A percentile compares a stretch with the other conserved stretches of the same genome.
Conservation (phyloP, 2,888 invertebrate species). For the Carabus problematicus region DNA sequence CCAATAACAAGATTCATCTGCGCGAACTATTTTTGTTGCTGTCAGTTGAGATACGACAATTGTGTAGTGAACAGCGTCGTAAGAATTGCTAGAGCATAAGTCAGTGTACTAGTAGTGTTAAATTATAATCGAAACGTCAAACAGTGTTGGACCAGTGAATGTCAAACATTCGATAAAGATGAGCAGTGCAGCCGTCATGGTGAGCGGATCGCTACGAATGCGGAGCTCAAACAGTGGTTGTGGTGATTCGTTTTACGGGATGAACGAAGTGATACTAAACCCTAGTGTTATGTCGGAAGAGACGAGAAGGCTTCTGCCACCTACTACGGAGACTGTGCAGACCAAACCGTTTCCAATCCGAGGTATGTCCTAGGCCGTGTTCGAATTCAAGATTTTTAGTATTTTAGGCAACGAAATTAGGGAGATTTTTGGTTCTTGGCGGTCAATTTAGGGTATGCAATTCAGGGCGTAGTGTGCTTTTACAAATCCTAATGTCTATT, state of each 20-base stretch:
- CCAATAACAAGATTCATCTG: not conserved
- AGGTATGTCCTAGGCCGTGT: no score
- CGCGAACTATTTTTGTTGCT: not conserved
- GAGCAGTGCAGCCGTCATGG: slow-evolving; percentile 56
- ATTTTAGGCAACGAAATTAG: no score
- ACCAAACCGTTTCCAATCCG: slow-evolving; percentile 89
- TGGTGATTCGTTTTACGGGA: slow-evolving; percentile 43
- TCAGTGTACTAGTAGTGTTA: no score
- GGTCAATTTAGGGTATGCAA: no score
- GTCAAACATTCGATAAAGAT: slow-evolving; percentile 45
- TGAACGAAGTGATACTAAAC: slow-evolving; percentile 59
- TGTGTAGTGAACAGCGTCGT: no score
- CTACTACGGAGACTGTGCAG: slow-evolving; percentile 84
- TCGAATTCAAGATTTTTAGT: slow-evolving; percentile 14
- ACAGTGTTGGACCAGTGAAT: slow-evolving; percentile 26
- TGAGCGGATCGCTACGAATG: slow-evolving; percentile 56
- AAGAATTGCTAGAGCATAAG: no score
- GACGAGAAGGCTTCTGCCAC: slow-evolving; percentile 73
- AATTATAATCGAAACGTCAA: no score
- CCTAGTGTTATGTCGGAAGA: slow-evolving; percentile 77
- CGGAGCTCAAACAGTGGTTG: slow-evolving; percentile 50
- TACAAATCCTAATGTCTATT: no score
- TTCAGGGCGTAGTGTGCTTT: no score
- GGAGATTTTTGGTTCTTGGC: no score
- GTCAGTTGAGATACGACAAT: slow-evolving; percentile 37